phyloP scores from a whole-genome alignment of 1,140 invertebrate species.

The Gonatopus flavifemur region DNA sequence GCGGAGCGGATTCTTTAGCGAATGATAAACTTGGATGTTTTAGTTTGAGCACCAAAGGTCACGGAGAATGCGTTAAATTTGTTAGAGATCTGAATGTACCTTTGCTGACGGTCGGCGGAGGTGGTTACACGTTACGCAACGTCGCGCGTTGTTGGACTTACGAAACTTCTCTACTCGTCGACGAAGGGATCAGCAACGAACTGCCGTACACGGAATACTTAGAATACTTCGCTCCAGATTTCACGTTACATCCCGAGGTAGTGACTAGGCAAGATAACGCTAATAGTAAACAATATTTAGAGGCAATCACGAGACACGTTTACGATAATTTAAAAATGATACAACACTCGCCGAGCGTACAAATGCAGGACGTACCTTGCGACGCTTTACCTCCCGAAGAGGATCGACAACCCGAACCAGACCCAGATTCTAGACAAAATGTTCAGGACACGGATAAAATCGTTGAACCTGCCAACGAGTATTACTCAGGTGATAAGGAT shows the following conservation, averaged over 20 bases:
- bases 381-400: constrained; percentile 70
- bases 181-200: constrained; percentile 89
- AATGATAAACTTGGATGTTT: constrained; percentile 92
- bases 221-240: constrained; percentile 95
- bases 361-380: constrained; percentile 91
- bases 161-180: constrained; percentile 92
- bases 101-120: constrained; percentile 91
- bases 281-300: constrained; percentile 90
- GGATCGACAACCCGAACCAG: constrained; percentile 72
- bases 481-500: constrained; percentile 87
- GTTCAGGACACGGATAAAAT: constrained; percentile 82
- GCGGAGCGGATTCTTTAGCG: constrained; percentile 96
- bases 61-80: constrained; percentile 96
- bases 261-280: constrained; percentile 84
- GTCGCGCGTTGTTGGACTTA: constrained; percentile 99
- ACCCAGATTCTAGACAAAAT: constrained; percentile 80
- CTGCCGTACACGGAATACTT: constrained; percentile 92
- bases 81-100: constrained; percentile 94
- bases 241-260: constrained; percentile 89
- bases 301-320: constrained; percentile 78
- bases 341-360: constrained; percentile 86
- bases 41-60: constrained; percentile 85
- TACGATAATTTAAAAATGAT: constrained; percentile 88
- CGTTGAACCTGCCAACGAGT: constrained; percentile 88
- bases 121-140: constrained; percentile 96